These are phyloP conservation scores for Chlorops oryzae DNA, from an alignment of 1,140 invertebrate species.

Conservation along the genomic window DNA sequence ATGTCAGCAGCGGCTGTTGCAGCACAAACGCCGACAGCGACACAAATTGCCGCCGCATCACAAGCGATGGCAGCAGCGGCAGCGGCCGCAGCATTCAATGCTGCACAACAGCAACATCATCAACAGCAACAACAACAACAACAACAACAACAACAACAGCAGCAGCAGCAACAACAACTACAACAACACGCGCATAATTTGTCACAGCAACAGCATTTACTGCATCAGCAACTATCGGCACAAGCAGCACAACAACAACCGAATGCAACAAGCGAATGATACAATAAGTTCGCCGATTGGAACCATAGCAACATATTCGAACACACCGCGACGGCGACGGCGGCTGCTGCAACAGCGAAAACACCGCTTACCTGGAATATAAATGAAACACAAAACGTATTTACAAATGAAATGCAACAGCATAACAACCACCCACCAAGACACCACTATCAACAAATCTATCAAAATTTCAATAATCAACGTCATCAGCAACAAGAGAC, in stretches of 20 bases:
- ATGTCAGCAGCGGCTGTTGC: slow-evolving; percentile 53
- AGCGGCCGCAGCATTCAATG: slow-evolving; percentile 36
- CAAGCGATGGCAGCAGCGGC: slow-evolving; percentile 42
- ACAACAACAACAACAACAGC: slow-evolving; percentile 28
- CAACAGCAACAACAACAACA: slow-evolving; percentile 39
- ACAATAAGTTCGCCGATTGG: slow-evolving; percentile 41
- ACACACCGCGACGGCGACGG: background rate
- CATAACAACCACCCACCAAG: background rate
- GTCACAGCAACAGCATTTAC: slow-evolving; percentile 36
- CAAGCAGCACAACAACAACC: slow-evolving; percentile 27
- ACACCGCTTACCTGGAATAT: slow-evolving; percentile 29
- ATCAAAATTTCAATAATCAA: slow-evolving; percentile 4
- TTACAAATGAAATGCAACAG: too few relatives aligned
- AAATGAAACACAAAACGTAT: slow-evolving; percentile 23
- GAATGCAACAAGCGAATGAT: slow-evolving; percentile 47
- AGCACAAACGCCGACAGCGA: slow-evolving; percentile 49
- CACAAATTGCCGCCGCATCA: slow-evolving; percentile 38
- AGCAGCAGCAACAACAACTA: slow-evolving; percentile 32
- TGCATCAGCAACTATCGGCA: slow-evolving; percentile 39
- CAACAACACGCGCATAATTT: slow-evolving; percentile 15
- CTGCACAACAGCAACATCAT: slow-evolving; percentile 30
- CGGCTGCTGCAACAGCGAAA: slow-evolving; percentile 9
- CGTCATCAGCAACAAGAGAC: slow-evolving; percentile 1
- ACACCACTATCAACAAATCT: slow-evolving; percentile 16
- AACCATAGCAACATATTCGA: slow-evolving; percentile 24